phyloP scores from a whole-genome alignment of 2,797 vertebrate species.

The Natrix natrix region DNA sequence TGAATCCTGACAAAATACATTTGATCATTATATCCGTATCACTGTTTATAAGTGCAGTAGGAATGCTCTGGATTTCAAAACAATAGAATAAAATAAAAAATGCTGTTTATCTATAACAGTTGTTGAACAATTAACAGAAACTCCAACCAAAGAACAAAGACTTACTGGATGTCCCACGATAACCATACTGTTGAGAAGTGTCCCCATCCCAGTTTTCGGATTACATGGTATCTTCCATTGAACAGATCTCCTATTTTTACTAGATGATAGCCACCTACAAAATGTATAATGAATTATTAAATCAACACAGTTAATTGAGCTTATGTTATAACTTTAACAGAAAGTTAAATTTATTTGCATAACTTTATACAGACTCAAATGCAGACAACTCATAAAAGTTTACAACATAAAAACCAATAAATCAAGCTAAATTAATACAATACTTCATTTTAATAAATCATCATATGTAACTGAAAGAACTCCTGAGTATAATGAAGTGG shows the following conservation, averaged over 20 bases:
- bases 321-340: background rate
- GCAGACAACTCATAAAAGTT: background rate
- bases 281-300: background rate
- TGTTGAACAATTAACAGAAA: slow-evolving; percentile 22
- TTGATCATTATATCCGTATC: background rate
- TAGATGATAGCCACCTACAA: slow-evolving; percentile 79
- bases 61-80: background rate
- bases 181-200: slow-evolving; percentile 99
- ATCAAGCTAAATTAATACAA: background rate
- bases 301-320: background rate
- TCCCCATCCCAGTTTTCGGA: slow-evolving; percentile 97
- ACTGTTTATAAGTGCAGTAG: background rate
- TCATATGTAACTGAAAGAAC: background rate
- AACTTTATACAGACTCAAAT: background rate
- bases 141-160: slow-evolving; percentile 2
- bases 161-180: slow-evolving; percentile 97
- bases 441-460: background rate
- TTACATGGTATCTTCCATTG: slow-evolving; percentile 91
- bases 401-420: background rate
- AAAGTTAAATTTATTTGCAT: background rate
- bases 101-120: background rate
- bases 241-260: slow-evolving; percentile 97
- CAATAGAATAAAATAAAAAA: background rate
- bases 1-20: background rate
- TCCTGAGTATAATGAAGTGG: background rate